Base-by-base conservation (phyloP, 2,888 invertebrate genomes). In the Leptopilina drosophilae region DNA sequence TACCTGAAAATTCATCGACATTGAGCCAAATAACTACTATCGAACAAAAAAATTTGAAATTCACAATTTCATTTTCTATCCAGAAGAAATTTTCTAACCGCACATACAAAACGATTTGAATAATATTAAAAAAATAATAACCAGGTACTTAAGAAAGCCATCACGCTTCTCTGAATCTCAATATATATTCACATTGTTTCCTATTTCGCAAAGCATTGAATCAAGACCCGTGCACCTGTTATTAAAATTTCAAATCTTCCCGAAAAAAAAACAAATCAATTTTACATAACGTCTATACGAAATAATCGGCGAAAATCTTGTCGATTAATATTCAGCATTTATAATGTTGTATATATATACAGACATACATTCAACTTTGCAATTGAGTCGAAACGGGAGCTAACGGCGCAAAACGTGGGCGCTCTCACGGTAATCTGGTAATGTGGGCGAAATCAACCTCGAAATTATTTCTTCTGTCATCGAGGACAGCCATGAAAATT, bases 391-490 rank as follows among this genome's bases (percentile, higher is more conserved):
- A 56, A 73, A 73, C 73, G 56, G 73, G 73, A 73, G 73, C 53
- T 73, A 73, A 73, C 73, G 73, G 73, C 26, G 56, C 56, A 33
- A 14, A 59, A 59, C 40, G 73, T 73, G 56, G 73, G 73, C 33
- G 73, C 33, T 73, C 33, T 73, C 73, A 73, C 33, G 73, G 73
- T 73, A 33, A 73, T 73, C 73, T 73, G 40, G 73, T 73, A 56
- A 73, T 56, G 73, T 73, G 73, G 73, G 73, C 73, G 73, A 56
- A 12, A 73, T 73, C 33, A 73, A n/a, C 73, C 73, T 73, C 73
- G 73, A 73, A 73, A 73, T 73, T 73, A 33, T 73, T 73, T 73
- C 56, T 73, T 53, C 73, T 73, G 73, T 73, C 56, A 73, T 73
- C 56, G 73, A 73, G 33, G 73, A 73, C 56, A 73, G 40, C 73